Percentiles rank a stretch among this genome's conserved stretches.
Evolutionary conservation across 2,113 vertebrate genomes (phyloP).

Genomic region (Urocitellus parryii): DNA sequence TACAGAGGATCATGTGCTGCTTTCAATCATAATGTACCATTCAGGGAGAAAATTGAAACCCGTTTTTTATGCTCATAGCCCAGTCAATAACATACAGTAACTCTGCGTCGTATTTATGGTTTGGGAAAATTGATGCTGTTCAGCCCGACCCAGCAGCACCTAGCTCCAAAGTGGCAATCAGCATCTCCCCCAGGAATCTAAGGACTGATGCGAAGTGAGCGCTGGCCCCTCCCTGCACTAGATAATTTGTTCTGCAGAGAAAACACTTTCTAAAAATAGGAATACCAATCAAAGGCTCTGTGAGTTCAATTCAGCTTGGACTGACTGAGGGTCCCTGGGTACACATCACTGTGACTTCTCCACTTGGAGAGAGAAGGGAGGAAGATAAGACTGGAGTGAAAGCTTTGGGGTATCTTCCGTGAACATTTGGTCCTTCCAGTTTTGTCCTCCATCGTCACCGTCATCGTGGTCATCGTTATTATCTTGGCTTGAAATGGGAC

Average conservation of each 20-base stretch:
- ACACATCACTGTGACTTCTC: background rate
- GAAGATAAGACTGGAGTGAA: background rate
- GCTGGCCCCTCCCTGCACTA: background rate
- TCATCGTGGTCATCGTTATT: accelerated
- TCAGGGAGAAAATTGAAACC: conserved; percentile 50
- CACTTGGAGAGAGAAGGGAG: background rate
- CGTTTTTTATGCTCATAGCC: background rate
- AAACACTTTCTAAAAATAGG: conserved; percentile 54
- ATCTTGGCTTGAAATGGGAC: background rate
- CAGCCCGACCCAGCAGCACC: background rate
- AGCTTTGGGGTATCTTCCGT: background rate
- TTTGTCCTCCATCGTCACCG: background rate
- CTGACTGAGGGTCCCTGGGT: background rate
- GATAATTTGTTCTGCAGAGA: background rate
- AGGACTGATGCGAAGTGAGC: background rate
- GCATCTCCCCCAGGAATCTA: background rate
- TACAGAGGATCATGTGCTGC: background rate
- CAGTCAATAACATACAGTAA: conserved; percentile 17
- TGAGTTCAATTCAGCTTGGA: background rate
- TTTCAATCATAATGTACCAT: conserved; percentile 4
- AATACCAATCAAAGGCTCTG: background rate
- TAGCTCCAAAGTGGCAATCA: background rate
- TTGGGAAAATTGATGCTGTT: background rate
- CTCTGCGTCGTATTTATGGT: background rate
- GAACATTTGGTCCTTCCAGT: background rate